Base-by-base conservation (phyloP, 2,888 invertebrate species). In the Ennomos quercinarius region DNA sequence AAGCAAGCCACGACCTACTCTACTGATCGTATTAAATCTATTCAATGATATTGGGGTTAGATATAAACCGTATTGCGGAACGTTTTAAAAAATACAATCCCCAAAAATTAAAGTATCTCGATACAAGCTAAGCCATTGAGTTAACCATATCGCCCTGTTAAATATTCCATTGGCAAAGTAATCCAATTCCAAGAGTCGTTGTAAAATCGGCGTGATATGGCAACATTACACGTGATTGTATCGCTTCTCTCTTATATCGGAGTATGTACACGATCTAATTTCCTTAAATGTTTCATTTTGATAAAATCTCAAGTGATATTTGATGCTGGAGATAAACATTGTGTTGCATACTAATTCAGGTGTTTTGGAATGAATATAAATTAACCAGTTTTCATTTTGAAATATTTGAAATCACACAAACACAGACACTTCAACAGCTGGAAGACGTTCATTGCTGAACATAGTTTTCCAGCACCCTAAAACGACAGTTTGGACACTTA, bases 191-290 rank as follows among this genome's bases (percentile, higher is more conserved):
- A 0, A 27, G 9, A 27, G 49, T n/a, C 50, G 38, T 27, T 59
- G 49, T 59, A 54, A 54, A 52, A 50, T 49, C 45, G 34, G 54
- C 37, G 45, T 49, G 34, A 54, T 36, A 54, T 49, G 59, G 45
- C 36, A 44, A 44, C 58, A 54, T 54, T 59, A 53, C 40, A 39
- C 37, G 49, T 6, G 59, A 50, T 50, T 45, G 39, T 43, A 58
- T 54, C 49, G 53, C 36, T 9, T 34, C 43, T 43, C 46, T 13
- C 39, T 41, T 48, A 27, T 48, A 58, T 58, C 58, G 41, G 17
- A 9, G n/a, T n/a, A n/a, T n/a, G 52, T 48, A 57, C 38, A 47
- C 39, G 42, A 52, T 57, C 51, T 57, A 52, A 58, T 58, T 58
- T 40, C 39, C 36, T 41, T 52, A 47, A 58, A 53, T 53, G 53